Evolutionary conservation across 1,140 invertebrate species (phyloP).

Genomic region (Aphelenchoides avenae): DNA sequence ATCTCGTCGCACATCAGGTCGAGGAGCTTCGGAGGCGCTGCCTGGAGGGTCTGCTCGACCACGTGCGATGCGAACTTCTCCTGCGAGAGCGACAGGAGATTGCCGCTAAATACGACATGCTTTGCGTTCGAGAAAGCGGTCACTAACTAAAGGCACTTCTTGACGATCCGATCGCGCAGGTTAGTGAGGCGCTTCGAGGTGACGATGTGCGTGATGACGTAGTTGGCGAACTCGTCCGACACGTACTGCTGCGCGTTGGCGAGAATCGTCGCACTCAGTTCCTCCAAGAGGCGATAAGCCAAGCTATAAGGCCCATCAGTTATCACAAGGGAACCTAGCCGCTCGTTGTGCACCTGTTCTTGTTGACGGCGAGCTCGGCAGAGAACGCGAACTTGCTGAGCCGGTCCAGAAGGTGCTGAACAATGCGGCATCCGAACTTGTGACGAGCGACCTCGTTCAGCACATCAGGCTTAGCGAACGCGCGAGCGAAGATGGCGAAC

Average conservation of each 20-base stretch:
- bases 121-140: too few relatives aligned
- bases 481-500: neutral
- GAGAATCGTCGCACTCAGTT: neutral
- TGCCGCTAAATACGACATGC: too few relatives aligned
- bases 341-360: neutral
- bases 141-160: neutral
- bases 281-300: neutral
- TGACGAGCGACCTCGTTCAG: conserved; percentile 3
- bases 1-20: too few relatives aligned
- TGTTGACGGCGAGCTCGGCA: too few relatives aligned
- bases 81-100: conserved; percentile 36
- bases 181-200: neutral
- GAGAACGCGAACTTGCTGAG: neutral
- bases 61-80: conserved; percentile 44
- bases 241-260: neutral
- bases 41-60: conserved; percentile 34
- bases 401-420: conserved; percentile 8
- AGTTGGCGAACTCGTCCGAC: conserved; percentile 15
- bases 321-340: neutral
- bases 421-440: conserved; percentile 16
- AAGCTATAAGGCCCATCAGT: neutral
- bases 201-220: conserved; percentile 11
- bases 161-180: conserved; percentile 11
- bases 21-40: too few relatives aligned
- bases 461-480: neutral